Evolutionary conservation across 2,888 invertebrate species (phyloP), one percentile per base, ranked within the genome.

Genomic region (Yponomeuta evonymella): DNA sequence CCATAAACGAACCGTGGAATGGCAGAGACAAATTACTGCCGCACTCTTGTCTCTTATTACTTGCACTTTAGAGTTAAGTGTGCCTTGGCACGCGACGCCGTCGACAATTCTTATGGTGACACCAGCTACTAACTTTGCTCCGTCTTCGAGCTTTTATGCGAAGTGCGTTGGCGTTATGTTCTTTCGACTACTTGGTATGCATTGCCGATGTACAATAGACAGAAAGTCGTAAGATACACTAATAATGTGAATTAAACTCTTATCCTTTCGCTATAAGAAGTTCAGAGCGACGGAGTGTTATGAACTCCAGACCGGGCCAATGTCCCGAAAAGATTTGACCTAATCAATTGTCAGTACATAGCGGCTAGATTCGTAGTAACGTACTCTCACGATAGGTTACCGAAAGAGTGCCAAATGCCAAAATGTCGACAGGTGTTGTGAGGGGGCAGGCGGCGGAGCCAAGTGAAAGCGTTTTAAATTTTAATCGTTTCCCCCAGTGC

Each of bases 381-480:
- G 6, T 43, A 43, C 43, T 43, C 43, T 5, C 15, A 4, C 51
- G 15, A 58, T 3, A 12, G 51, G 51, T 58, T 51, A 4, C 2
- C 51, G 2, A 10, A 12, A 15, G 15, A 58, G 51, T 58, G 51
- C 8, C 15, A 58, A 58, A 58, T 15, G 12, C 15, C 51, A 58
- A 58, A 58, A 1, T 5, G 15, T 58, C 12, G 51, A 15, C 51
- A 58, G 51, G 51, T 58, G 51, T 43, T 1, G 43, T 43, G 43
- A 43, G 43, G 43, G 51, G 3, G 74, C 74, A 66, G 73, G 75
- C 76, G 75, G 75, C 75, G 74, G 74, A 75, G 75, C 75, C 76
- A 77, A 84, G 88, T 89, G 90, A 90, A 90, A 90, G 89, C 87
- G 88, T 87, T 87, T 86, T 80, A 83, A 87, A 86, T 85, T 83